These are phyloP conservation scores for Limosa lapponica DNA, from an alignment of 2,797 vertebrate species.

Conservation along the genomic window DNA sequence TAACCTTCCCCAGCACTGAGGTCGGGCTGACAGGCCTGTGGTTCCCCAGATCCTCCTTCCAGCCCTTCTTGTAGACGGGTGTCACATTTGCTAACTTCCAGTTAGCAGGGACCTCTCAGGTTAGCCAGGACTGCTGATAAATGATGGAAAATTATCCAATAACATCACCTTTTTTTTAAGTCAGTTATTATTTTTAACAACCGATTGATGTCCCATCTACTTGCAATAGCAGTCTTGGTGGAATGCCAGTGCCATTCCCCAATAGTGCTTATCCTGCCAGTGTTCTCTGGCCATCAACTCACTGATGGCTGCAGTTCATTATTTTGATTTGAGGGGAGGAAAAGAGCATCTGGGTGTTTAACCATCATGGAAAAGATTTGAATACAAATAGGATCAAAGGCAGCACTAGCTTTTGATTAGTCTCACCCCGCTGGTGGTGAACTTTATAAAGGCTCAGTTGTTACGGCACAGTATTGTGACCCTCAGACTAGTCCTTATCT, in stretches of 20 bases:
- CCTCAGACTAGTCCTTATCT: not conserved
- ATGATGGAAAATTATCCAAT: not conserved
- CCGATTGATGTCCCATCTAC: constrained; percentile 42
- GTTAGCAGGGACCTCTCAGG: not conserved
- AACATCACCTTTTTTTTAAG: constrained; percentile 49
- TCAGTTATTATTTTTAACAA: constrained; percentile 66
- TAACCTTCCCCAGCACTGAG: not conserved
- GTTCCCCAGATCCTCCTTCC: not conserved
- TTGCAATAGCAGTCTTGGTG: constrained; percentile 50
- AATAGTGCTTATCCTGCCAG: not conserved
- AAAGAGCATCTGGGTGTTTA: not conserved
- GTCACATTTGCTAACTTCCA: not conserved
- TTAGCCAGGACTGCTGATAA: not conserved
- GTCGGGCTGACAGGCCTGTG: not conserved
- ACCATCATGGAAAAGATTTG: not conserved
- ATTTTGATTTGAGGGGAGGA: not conserved
- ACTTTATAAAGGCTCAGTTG: not conserved
- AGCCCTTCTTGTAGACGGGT: not conserved
- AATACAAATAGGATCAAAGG: not conserved
- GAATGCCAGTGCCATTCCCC: constrained; percentile 20
- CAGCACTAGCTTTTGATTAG: not conserved
- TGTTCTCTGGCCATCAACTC: constrained; percentile 3
- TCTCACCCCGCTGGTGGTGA: not conserved
- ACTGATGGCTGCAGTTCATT: not conserved
- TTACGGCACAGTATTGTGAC: not conserved